Evolutionary conservation across 2,797 vertebrate species (phyloP), one percentile per base, ranked within the genome.

Genomic region (Pseudomugil gertrudae): DNA sequence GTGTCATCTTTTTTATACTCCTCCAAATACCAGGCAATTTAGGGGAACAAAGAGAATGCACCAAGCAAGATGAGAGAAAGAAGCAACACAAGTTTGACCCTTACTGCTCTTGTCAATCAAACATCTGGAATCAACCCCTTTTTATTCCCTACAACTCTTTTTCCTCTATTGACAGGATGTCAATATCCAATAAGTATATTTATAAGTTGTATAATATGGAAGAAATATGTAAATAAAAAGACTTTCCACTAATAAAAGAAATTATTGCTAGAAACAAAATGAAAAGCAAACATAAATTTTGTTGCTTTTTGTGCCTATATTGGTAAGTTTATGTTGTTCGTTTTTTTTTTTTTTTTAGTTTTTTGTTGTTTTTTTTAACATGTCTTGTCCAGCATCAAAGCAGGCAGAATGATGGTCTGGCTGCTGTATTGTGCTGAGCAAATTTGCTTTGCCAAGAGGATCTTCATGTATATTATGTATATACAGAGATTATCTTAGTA

Each of bases 91-190:
- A 63, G 62, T 57, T 61, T 69, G 76, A 86, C 69, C 78, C 73
- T 35, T 60, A 24, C 57, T 73, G 5, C 54, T 52, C 74, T 74
- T 85, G 85, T 87, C 87, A 84, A 36, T 85, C 79, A 88, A 85
- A 74, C 51, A 70, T 78, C 11, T 23, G 45, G 67, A 78, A 74
- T 58, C 60, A 77, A 66, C 7, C 26, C 64, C 68, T 90, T 86
- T 88, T 87, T 84, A 85, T 81, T 79, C 64, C 48, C 61, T n/a
- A 61, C 64, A 77, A 72, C 66, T 76, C 61, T 66, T 7, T 29
- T 60, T 30, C 40, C 27, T 0, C 40, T 17, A 55, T 57, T 84
- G 72, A 73, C 73, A 69, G 69, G 15, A 14, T 58, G 72, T n/a
- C n/a, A n/a, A n/a, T n/a, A n/a, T n/a, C n/a, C n/a, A n/a, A n/a